Evolutionary conservation across 2,113 vertebrate genomes (phyloP).

Genomic region (Nesospiza acunhae): DNA sequence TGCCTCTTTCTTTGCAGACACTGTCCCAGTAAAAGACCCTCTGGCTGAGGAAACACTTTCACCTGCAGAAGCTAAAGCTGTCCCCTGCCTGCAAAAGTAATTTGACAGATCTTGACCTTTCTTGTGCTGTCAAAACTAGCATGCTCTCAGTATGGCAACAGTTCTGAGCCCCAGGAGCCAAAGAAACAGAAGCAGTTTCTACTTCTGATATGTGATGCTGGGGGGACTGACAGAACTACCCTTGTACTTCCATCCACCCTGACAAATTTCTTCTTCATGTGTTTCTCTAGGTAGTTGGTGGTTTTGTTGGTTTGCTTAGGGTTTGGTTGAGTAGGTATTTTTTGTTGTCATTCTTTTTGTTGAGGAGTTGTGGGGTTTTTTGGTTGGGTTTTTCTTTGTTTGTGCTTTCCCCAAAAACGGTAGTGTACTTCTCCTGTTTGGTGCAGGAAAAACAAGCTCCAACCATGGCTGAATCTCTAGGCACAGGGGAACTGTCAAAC

Average conservation of each 20-base stretch:
- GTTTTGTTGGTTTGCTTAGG: not conserved
- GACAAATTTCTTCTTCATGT: not conserved
- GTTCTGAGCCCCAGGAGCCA: not conserved
- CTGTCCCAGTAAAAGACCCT: not conserved
- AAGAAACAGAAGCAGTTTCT: not conserved
- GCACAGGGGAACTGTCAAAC: constrained; percentile 18
- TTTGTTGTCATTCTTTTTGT: not conserved
- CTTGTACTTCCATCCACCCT: not conserved
- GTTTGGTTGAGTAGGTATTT: not conserved
- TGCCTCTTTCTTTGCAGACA: not conserved
- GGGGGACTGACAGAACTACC: not conserved
- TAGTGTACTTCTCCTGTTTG: not conserved
- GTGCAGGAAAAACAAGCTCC: not conserved
- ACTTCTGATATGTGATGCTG: not conserved
- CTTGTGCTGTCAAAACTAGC: not conserved
- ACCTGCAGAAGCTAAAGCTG: not conserved
- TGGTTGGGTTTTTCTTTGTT: not conserved
- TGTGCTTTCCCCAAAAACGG: not conserved
- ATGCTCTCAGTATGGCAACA: accelerated
- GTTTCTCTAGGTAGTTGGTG: not conserved
- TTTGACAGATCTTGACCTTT: not conserved
- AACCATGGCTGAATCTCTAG: not conserved
- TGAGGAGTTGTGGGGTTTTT: not conserved
- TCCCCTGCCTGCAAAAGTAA: not conserved
- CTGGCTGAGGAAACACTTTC: not conserved